Conservation (phyloP, 2,888 invertebrate species). For the Apodemia hepburni region DNA sequence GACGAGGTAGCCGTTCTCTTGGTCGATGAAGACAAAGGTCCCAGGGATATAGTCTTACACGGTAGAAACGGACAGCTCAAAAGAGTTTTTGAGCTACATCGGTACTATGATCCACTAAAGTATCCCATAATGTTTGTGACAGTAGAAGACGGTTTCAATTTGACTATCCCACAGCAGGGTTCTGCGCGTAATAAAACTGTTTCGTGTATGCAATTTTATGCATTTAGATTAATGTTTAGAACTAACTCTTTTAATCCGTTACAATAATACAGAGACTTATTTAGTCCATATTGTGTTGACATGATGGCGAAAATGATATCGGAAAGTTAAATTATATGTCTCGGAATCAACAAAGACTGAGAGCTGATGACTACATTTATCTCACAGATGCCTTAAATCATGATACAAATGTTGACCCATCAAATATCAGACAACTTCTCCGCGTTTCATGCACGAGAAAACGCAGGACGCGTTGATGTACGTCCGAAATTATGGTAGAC, state of each 20-base stretch:
- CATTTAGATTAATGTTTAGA: conserved; percentile 24
- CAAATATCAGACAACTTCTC: conserved; percentile 35
- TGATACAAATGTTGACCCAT: conserved; percentile 33
- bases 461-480: conserved; percentile 39
- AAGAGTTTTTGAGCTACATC: conserved; percentile 41
- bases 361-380: conserved; percentile 28
- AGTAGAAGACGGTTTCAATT: conserved; percentile 39
- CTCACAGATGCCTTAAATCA: conserved; percentile 38
- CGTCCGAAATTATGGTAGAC: conserved; percentile 34
- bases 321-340: conserved; percentile 40
- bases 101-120: conserved; percentile 44
- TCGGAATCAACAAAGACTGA: conserved; percentile 42
- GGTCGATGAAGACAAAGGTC: conserved; percentile 30
- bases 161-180: conserved; percentile 32
- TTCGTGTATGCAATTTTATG: conserved; percentile 35
- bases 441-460: conserved; percentile 38
- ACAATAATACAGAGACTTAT: conserved; percentile 17
- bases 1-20: conserved; percentile 40
- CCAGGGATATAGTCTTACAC: conserved; percentile 36
- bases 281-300: conserved; percentile 31
- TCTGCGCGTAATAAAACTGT: conserved; percentile 33
- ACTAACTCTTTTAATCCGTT: conserved; percentile 12
- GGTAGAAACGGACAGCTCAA: conserved; percentile 34
- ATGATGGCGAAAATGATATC: conserved; percentile 40
- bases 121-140: conserved; percentile 47